A percentile compares a stretch with the other conserved stretches of the same genome.
Evolutionary conservation across 2,113 vertebrate species (phyloP).

Genomic region (Zootoca vivipara): DNA sequence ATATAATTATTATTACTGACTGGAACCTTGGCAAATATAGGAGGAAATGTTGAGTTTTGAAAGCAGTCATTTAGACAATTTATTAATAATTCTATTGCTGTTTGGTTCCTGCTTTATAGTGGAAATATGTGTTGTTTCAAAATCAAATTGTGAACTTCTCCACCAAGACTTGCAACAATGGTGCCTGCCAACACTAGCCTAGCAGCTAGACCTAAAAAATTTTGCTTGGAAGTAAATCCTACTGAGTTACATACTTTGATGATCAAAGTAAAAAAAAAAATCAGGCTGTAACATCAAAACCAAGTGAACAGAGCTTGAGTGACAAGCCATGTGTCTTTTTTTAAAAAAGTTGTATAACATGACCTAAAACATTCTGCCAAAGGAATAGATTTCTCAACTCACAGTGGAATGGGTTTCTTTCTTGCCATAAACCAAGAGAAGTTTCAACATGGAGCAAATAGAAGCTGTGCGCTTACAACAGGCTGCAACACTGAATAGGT

Average conservation of each 20-base stretch:
- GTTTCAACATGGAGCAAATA: slow-evolving; percentile 51
- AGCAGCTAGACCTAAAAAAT: not conserved
- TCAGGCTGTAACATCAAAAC: not conserved
- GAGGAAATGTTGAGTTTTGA: not conserved
- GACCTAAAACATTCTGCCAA: slow-evolving; percentile 52
- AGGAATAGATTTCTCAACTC: slow-evolving; percentile 7
- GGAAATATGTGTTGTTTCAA: not conserved
- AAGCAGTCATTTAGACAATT: not conserved
- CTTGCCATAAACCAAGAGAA: slow-evolving; percentile 45
- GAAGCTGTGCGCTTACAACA: slow-evolving; percentile 30
- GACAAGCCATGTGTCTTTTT: slow-evolving; percentile 50
- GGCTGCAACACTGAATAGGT: slow-evolving; percentile 48
- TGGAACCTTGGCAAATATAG: not conserved
- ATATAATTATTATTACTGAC: not conserved
- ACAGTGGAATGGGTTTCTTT: slow-evolving; percentile 50
- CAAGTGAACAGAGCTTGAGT: slow-evolving; percentile 28
- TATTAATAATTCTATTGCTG: not conserved
- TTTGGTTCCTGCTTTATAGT: not conserved
- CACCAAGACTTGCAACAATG: not conserved
- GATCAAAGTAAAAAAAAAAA: not conserved
- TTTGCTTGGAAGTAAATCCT: not conserved
- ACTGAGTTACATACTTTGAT: not conserved
- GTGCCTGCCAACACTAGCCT: not conserved
- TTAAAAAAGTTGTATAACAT: slow-evolving; percentile 56
- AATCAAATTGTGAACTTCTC: not conserved